Evolutionary conservation across 1,140 invertebrate species (phyloP).

Genomic region (Drosophila chauvacae): DNA sequence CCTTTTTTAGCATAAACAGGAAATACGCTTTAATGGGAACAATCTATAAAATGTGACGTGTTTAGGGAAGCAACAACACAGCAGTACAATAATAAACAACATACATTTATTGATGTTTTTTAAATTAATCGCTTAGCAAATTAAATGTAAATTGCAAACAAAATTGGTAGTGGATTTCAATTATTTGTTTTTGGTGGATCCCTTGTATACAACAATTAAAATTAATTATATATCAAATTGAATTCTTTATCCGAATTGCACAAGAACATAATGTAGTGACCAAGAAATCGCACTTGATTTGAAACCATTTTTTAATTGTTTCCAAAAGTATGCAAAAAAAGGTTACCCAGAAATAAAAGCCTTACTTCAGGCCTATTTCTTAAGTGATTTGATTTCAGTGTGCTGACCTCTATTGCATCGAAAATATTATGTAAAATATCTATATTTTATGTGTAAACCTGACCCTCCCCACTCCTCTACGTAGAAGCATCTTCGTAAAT

Average conservation of each 20-base stretch:
- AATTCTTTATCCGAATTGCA: too few species aligned
- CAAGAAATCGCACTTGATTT: background rate
- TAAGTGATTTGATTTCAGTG: background rate
- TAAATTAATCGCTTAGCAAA: constrained; percentile 39
- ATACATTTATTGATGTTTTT: constrained; percentile 33
- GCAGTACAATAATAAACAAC: constrained; percentile 24
- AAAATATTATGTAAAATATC: background rate
- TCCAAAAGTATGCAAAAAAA: background rate
- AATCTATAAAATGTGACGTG: constrained; percentile 57
- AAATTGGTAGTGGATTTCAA: background rate
- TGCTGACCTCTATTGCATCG: background rate
- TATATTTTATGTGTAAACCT: background rate
- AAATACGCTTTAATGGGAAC: constrained; percentile 31
- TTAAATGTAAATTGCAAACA: constrained; percentile 41
- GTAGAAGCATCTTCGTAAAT: constrained; percentile 20
- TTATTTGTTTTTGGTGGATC: too few species aligned
- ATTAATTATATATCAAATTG: background rate
- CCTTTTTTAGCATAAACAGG: constrained; percentile 25
- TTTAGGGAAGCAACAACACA: constrained; percentile 68
- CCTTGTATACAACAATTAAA: background rate
- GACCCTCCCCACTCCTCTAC: background rate
- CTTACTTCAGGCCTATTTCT: background rate
- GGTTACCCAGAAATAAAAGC: background rate
- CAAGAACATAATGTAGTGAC: background rate
- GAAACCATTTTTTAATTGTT: background rate